Evolutionary conservation across 2,797 vertebrate genomes (phyloP).

Genomic region (Coluber constrictor): DNA sequence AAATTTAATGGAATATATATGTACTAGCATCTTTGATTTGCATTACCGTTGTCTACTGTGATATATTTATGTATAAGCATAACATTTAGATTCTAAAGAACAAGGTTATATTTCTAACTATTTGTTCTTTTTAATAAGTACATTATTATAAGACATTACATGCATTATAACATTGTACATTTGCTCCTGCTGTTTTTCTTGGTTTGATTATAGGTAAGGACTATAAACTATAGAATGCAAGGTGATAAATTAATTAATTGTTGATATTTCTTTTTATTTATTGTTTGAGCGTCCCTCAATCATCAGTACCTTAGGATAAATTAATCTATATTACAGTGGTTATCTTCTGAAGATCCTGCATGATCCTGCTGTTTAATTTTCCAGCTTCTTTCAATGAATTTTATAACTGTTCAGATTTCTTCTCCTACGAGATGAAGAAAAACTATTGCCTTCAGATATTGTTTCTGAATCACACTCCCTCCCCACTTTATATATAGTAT

Average conservation of each 20-base stretch:
- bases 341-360: neutral
- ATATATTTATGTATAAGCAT: neutral
- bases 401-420: neutral
- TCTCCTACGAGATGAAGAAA: neutral
- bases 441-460: neutral
- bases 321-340: neutral
- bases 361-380: neutral
- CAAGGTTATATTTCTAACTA: slow-evolving; percentile 13
- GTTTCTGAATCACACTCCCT: neutral
- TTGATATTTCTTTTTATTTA: neutral
- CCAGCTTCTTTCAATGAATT: neutral
- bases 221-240: neutral
- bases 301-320: neutral
- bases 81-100: neutral
- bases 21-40: neutral
- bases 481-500: neutral
- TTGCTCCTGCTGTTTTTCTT: neutral
- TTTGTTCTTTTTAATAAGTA: neutral
- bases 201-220: neutral
- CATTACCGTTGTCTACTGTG: neutral
- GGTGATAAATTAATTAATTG: neutral
- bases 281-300: neutral
- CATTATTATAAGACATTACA: neutral
- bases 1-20: neutral
- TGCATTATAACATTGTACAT: neutral